phyloP scores from a whole-genome alignment of 2,888 invertebrate genomes.

The Cosmorhoe ocellata region DNA sequence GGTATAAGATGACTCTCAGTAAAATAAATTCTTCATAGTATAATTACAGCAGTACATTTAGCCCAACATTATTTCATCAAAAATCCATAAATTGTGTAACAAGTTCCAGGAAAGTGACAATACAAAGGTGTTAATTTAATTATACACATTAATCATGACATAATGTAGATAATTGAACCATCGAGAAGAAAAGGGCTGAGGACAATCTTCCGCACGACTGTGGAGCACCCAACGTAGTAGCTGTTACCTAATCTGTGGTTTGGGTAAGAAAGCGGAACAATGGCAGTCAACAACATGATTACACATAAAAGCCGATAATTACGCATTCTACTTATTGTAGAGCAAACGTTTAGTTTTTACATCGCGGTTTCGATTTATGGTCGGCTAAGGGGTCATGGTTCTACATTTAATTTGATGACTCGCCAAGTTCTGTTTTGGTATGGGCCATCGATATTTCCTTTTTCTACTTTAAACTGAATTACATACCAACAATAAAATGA shows the following conservation, averaged over 20 bases:
- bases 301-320: conserved; percentile 50
- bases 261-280: conserved; percentile 57
- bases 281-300: conserved; percentile 56
- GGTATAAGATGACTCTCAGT: too few species aligned
- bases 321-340: conserved; percentile 39
- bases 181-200: conserved; percentile 23
- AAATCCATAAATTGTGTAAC: conserved; percentile 10
- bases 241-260: conserved; percentile 11
- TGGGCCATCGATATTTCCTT: too few species aligned
- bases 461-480: too few species aligned
- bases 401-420: not conserved
- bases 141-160: conserved; percentile 28
- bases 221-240: conserved; percentile 6
- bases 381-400: conserved; percentile 3
- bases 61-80: not conserved
- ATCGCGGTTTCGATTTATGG: conserved; percentile 28
- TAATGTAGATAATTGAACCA: conserved; percentile 36
- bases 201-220: conserved; percentile 34
- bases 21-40: too few species aligned
- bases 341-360: conserved; percentile 46
- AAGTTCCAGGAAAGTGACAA: conserved; percentile 19
- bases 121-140: conserved; percentile 31
- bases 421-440: not conserved
- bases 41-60: too few species aligned
- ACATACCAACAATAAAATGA: too few species aligned